Evolutionary conservation across 2,888 invertebrate genomes (phyloP), one percentile per base, ranked within the genome.

Genomic region (Drosophila quinaria): DNA sequence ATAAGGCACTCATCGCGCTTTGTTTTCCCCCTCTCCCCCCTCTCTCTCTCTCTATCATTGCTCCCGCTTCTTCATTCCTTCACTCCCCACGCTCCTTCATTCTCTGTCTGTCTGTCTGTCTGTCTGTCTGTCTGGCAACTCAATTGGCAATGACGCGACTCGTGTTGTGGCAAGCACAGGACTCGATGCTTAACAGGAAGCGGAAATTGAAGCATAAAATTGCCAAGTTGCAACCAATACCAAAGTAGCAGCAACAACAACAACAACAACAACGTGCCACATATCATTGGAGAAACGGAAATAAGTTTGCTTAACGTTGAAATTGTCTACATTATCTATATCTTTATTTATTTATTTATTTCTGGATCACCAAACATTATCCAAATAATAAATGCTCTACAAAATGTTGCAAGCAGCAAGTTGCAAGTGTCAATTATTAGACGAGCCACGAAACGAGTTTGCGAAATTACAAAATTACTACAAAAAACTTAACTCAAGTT

Each of bases 151-250:
- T 75, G 75, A 82, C 80, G 72, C 82, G 64, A 59, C 70, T 74
- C 71, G 67, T 81, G 73, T 71, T 74, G 68, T 74, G 71, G 64
- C 46, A 65, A 39, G 79, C 66, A 25, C 39, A 33, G 44, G 33
- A 37, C 41, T 46, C 47, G 46, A 13, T 58, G 68, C 64, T 49
- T 77, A 64, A 71, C 83, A 75, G 85, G 85, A 88, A 86, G 42
- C 89, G 89, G 84, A 86, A 88, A 86, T 86, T 86, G 87, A 86
- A 86, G 86, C 87, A 89, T 86, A 81, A 86, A 88, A 86, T 81
- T 88, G 81, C 84, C 80, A 87, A 87, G 77, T 73, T 88, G 79
- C 77, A 79, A 62, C 68, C 51, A 66, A 66, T 46, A 70, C 35
- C 66, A 52, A 70, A 25, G 46, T 46, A 17, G 15, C 51, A 55